Evolutionary conservation across 1,140 invertebrate genomes (phyloP), one percentile per base, ranked within the genome.

Genomic region (Teleogryllus occipitalis): DNA sequence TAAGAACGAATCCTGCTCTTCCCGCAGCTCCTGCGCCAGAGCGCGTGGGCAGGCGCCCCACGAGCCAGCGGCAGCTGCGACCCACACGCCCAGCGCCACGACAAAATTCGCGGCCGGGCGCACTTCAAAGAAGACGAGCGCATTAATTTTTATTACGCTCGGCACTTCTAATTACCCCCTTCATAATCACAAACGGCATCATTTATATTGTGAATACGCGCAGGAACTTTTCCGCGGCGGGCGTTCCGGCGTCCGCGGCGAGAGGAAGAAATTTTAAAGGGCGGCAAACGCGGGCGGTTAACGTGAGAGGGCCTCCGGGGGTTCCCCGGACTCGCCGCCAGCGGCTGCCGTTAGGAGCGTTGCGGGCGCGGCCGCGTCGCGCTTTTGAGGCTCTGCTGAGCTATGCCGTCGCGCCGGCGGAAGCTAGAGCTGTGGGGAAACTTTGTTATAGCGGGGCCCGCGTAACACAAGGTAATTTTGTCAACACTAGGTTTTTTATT

Each of bases 151-250:
- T 65, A 65, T 65, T 65, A 65, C 54, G 54, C 54, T 14, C 54
- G 54, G 54, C 7, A 65, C 54, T 65, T 65, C 54, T 65, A 65
- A 65, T 65, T 65, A 65, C 54, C 54, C 27, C 54, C 54, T 65
- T 65, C 54, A 65, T 65, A 65, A 65, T 65, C 54, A 65, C 54
- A 65, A 65, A 65, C 54, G 54, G 54, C 54, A 65, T 65, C 54
- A 65, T 65, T 65, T 65, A 65, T 65, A 65, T 65, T 65, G 54
- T 65, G 54, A 65, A 65, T 65, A 65, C 54, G 54, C 54, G 54
- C 5, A 65, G 54, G 54, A 65, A 65, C 54, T 65, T 65, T 65
- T 65, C 54, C 54, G 54, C 10, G 54, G 54, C 54, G 54, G 27
- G 1, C 27, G 27, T 39, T 65, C 18, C 54, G 54, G 54, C 54